Evolutionary conservation across 2,888 invertebrate genomes (phyloP), one percentile per base, ranked within the genome.

Genomic region (Bursaphelenchus okinawaensis): DNA sequence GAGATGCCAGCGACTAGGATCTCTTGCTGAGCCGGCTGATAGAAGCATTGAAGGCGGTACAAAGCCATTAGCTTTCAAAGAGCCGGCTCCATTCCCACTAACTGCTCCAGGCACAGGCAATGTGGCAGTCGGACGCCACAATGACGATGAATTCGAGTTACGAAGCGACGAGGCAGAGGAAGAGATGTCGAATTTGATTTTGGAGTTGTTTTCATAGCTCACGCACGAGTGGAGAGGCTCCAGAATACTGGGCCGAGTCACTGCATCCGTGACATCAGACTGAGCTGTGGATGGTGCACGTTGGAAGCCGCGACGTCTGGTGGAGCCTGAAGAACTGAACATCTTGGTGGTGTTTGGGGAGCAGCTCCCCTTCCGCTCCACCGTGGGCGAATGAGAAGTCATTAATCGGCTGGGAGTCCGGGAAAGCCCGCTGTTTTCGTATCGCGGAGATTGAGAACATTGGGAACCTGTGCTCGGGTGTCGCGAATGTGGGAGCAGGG

Each of bases 1-100:
- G 12, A 71, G 50, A 29, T 70, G 61, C 63, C 68, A 71, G 22
- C 59, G 55, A 9, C 54, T 50, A 22, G 73, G 73, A 55, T 71
- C 71, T 7, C 66, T 29, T 7, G 58, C 27, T 27, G 55, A 55
- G 19, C 29, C 50, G 8, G 55, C 50, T 27, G 64, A 63, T 63
- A 29, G 23, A 19, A 65, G 61, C 12, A 28, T 29, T 4, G 55
- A n/a, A 1, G 26, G 24, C 20, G 66, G 66, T 22, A 66, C 40
- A 24, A 66, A 66, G 0, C 66, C 66, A 50, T 66, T 66, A 12
- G 66, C 66, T 62, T 62, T 28, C 26, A 66, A 19, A 12, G 68
- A 68, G 12, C 66, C 68, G 1, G 50, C 51, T 22, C 61, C 60
- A 19, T 19, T 63, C 16, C 63, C 40, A 19, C 40, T 23, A 19